Evolutionary conservation across 2,797 vertebrate species (phyloP), one percentile per base, ranked within the genome.

Genomic region (Danio aesculapii): DNA sequence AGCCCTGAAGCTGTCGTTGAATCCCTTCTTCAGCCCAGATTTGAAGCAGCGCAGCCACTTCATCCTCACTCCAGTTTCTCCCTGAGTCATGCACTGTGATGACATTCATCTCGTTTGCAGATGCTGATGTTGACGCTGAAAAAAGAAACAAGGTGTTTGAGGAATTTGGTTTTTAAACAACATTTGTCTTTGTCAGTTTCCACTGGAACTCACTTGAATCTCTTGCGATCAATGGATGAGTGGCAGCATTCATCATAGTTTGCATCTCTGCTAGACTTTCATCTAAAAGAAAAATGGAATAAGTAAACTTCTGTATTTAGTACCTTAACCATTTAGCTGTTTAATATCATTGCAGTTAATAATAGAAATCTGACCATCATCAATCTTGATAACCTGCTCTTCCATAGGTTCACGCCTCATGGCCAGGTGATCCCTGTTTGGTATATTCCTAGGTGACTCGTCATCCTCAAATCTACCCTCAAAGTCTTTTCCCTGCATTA

Each of bases 11-110:
- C 91, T 96, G 95, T 86, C 91, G 92, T 84, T 95, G 93, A 82
- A 96, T 94, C 11, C 93, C 93, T 81, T 95, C 92, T 19, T 97
- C 95, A 0, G 95, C 95, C 95, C 96, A 95, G 82, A 96, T 94
- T 17, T 92, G 91, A 81, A 95, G 94, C 55, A 96, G 88, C 2
- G 95, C 94, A 85, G 92, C 94, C 77, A 97, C 95, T 88, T 97
- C 96, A 83, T 95, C 95, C 86, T 97, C 96, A 53, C 94, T 96
- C 95, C 96, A 96, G 84, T 97, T 96, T 62, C 95, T 95, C 53
- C 95, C 95, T 0, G 91, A 92, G 87, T 97, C 93, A 0, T 93
- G 93, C 86, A 95, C 90, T 0, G 93, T 95, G 83, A 96, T 89
- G 70, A 96, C 93, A 44, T 94, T 92, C 84, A 95, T 93, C 77